Evolutionary conservation across 2,797 vertebrate genomes (phyloP).

Genomic region (Thamnophis elegans): DNA sequence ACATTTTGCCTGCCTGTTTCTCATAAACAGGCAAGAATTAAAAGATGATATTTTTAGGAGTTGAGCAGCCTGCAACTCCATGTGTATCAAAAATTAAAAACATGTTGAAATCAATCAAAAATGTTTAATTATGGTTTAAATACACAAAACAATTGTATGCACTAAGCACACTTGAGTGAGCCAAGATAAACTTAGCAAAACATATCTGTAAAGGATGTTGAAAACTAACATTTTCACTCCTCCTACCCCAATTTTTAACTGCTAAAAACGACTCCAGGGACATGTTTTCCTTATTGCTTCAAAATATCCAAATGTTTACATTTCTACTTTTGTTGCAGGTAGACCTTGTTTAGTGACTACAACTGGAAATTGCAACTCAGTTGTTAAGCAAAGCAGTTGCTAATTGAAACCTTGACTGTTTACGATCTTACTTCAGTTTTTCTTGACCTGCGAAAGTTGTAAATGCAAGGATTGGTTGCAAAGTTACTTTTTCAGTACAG

Average conservation of each 20-base stretch:
- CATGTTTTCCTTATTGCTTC: not conserved
- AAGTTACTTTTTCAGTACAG: not conserved
- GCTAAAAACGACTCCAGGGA: not conserved
- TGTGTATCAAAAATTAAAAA: not conserved
- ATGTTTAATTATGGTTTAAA: not conserved
- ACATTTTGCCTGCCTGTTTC: not conserved
- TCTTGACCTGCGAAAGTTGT: not conserved
- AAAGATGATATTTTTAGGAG: not conserved
- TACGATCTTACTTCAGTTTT: not conserved
- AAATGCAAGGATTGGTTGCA: not conserved
- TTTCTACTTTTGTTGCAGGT: not conserved
- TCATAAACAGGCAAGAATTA: not conserved
- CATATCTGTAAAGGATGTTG: not conserved
- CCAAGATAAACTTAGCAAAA: not conserved
- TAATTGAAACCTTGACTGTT: not conserved
- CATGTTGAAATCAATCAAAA: not conserved
- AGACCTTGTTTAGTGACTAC: not conserved
- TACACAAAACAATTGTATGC: not conserved
- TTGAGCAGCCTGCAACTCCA: not conserved
- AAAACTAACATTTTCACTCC: not conserved
- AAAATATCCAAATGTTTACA: not conserved
- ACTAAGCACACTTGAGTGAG: not conserved
- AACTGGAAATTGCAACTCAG: not conserved
- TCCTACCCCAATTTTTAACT: not conserved
- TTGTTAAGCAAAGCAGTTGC: not conserved